Base-by-base conservation (phyloP, 2,888 invertebrate species). In the Dasysyrphus tricinctus region DNA sequence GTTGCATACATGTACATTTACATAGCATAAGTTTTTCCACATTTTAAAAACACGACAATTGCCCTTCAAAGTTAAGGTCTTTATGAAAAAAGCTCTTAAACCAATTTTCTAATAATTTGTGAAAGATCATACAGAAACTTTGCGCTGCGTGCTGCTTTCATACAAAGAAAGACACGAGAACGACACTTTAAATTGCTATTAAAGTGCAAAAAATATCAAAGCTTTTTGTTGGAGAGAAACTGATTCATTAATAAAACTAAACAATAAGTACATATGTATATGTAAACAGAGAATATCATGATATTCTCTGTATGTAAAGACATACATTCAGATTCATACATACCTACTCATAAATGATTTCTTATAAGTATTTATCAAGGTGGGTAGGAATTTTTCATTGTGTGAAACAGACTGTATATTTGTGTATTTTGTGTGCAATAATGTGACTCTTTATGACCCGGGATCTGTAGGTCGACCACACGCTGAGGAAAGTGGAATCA, bases 231-330 rank as follows among this genome's bases (percentile, higher is more conserved):
- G n/a, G 14, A 54, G 14, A 32, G 16, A 34, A 56, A n/a, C 12
- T 34, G 8, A 34, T 56, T 56, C n/a, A 56, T 56, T 34, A 56
- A 56, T 56, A 34, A 56, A 56, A n/a, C 24, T 24, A 24, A 2
- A 12, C 12, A 32, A 32, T 32, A 24, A 24, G 32, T 32, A 6
- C 32, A 32, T 32, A 32, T 32, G 32, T 32, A 32, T 32, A 32
- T n/a, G n/a, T n/a, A n/a, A n/a, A n/a, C n/a, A n/a, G n/a, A n/a
- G n/a, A n/a, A n/a, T n/a, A n/a, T n/a, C n/a, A n/a, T n/a, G n/a
- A n/a, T n/a, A n/a, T n/a, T n/a, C n/a, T n/a, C n/a, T n/a, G n/a
- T n/a, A n/a, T 24, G 3, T 24, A 24, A 24, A 24, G 24, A 24
- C 24, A 24, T 24, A 24, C 1, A 24, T 24, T 24, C 24, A 24